Base-by-base conservation (phyloP, 2,888 invertebrate species). In the Poecilus cupreus region DNA sequence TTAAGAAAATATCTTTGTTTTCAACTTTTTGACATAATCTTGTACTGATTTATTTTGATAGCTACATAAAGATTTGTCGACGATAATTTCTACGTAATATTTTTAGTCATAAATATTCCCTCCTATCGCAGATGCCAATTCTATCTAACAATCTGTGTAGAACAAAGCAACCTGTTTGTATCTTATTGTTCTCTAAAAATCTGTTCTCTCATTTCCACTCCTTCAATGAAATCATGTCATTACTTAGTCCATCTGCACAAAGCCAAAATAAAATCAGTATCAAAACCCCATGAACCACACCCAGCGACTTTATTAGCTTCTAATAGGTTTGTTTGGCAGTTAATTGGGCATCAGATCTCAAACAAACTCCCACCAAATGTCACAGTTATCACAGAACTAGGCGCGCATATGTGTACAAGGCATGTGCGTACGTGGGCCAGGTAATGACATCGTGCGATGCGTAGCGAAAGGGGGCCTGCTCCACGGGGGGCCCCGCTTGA, bases 261-360 rank as follows among this genome's bases (percentile, higher is more conserved):
- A 37, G 13, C 26, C 26, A 24, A 26, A 26, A 68, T 16, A 68
- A 68, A 68, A 37, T 32, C 16, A 37, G 64, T 68, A 68, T 68
- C 64, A 37, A 60, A 37, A 11, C 64, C 32, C 32, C 8, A 16
- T 68, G 64, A 13, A 22, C 32, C 51, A 18, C 60, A 13, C 60
- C 60, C 60, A 60, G 26, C 74, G 20, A 54, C 51, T 75, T 49
- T 46, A 72, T 72, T 46, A 39, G 57, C 43, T 60, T 39, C 49
- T 79, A 68, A 79, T 79, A 32, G 78, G 70, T 68, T 79, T 79
- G 79, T 79, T 70, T 79, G 79, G 26, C 68, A 32, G 68, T 49
- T 79, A 79, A 79, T 79, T 79, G 79, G 49, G 49, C 68, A 24
- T 72, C 72, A 43, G 32, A 18, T 54, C 11, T 16, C 57, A 57